phyloP scores from a whole-genome alignment of 2,797 vertebrate species.

The Hephaestus fuliginosus region DNA sequence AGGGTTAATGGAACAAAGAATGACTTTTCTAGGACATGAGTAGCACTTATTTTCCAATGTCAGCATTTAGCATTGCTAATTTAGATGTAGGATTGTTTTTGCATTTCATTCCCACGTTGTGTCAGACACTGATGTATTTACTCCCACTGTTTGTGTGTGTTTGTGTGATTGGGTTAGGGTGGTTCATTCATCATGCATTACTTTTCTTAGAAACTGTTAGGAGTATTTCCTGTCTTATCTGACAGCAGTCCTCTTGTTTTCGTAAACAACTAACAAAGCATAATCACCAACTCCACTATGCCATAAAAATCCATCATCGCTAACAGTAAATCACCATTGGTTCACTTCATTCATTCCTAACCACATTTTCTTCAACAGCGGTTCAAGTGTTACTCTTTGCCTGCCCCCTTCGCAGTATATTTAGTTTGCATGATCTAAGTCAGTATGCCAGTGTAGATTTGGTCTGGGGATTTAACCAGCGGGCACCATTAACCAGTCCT shows the following conservation, averaged over 20 bases:
- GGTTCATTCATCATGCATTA: not conserved
- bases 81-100: conserved; percentile 28
- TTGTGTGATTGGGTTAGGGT: not conserved
- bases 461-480: conserved; percentile 35
- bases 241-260: not conserved
- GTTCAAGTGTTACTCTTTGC: not conserved
- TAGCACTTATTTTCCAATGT: not conserved
- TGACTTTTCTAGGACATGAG: not conserved
- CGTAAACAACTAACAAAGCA: conserved; percentile 8
- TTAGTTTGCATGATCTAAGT: conserved; percentile 43
- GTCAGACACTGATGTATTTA: conserved; percentile 2
- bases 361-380: conserved; percentile 40
- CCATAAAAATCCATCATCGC: not conserved
- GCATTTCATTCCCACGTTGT: conserved; percentile 2
- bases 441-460: conserved; percentile 16
- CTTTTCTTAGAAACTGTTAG: not conserved
- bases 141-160: not conserved
- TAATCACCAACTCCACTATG: not conserved
- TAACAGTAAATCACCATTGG: conserved; percentile 3
- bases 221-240: not conserved
- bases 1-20: not conserved
- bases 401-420: conserved; percentile 9
- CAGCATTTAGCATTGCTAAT: conserved; percentile 14
- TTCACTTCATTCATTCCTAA: conserved; percentile 34
- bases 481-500: conserved; percentile 3